Conservation (phyloP, 2,888 invertebrate species). For the Brachyptera putata region DNA sequence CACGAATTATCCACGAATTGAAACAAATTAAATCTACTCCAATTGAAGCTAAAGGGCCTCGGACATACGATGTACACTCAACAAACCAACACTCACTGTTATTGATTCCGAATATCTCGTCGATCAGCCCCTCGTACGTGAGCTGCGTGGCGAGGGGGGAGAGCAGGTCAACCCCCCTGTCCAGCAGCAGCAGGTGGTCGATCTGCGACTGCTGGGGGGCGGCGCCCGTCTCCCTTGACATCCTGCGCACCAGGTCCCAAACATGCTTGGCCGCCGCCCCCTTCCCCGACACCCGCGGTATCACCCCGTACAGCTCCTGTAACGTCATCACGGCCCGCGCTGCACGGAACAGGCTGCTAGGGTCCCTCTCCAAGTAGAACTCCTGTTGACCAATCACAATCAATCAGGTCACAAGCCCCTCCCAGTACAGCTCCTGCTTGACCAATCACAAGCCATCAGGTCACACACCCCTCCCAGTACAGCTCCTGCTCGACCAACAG, state of each 20-base stretch:
- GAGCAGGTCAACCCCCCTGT: slow-evolving; percentile 86
- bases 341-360: slow-evolving; percentile 79
- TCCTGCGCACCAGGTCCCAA: slow-evolving; percentile 76
- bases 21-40: too few species aligned
- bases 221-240: slow-evolving; percentile 57
- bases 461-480: slow-evolving; percentile 86
- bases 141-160: slow-evolving; percentile 91
- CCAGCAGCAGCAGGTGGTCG: slow-evolving; percentile 84
- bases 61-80: too few species aligned
- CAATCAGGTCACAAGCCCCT: too few species aligned
- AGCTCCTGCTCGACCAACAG: too few species aligned
- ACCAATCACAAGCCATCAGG: too few species aligned
- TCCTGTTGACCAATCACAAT: too few species aligned
- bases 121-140: slow-evolving; percentile 96
- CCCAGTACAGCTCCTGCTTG: too few species aligned
- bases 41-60: too few species aligned
- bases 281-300: slow-evolving; percentile 85
- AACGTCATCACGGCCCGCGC: slow-evolving; percentile 82
- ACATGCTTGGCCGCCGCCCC: slow-evolving; percentile 85
- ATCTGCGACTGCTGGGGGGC: slow-evolving; percentile 50
- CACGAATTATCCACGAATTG: too few species aligned
- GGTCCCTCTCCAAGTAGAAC: slow-evolving; percentile 83
- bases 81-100: slow-evolving; percentile 59
- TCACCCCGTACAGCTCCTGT: slow-evolving; percentile 84
- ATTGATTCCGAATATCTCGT: slow-evolving; percentile 88